Evolutionary conservation across 2,888 invertebrate species (phyloP), one percentile per base, ranked within the genome.

Genomic region (Phortica magna): DNA sequence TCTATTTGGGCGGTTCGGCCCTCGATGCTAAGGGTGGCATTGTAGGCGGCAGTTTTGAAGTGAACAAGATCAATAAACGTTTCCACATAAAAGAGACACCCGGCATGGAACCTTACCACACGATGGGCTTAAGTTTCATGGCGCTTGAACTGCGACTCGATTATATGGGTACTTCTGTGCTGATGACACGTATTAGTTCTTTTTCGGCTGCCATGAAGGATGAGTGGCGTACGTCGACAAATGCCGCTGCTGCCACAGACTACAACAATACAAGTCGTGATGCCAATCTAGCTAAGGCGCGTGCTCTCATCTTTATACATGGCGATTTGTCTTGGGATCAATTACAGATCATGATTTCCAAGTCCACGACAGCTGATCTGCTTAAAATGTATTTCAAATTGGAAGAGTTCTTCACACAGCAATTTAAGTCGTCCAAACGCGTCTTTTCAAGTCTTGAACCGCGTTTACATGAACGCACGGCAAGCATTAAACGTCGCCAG

Each of bases 11-110:
- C 12, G 96, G 97, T 42, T 98, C 98, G 0, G 95, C 96, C 83
- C 94, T 99, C 75, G 98, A 98, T 91, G 99, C 99, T 14, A 97
- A 98, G 92, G 98, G 98, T 75, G 99, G 99, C 83, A 99, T 99
- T 89, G 98, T 99, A 42, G 98, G 99, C 90, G 99, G 99, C 39
- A 96, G 96, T 83, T 97, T 99, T 88, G 96, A 98, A 91, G 94
- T 99, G 57, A 95, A 96, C 81, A 95, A 96, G 90, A 96, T 98
- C 82, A 95, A 97, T 90, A 97, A 97, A 0, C 96, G 95, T 89
- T 97, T 97, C 86, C 96, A 96, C 89, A 96, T 98, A 79, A 94
- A 95, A 81, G 98, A 98, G 92, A 98, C 98, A 90, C 96, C 97
- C 0, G 96, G 96, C 74, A 94, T 95, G 83, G 97, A 97, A 92